Evolutionary conservation across 2,113 vertebrate species (phyloP).

Genomic region (Oryzias javanicus): DNA sequence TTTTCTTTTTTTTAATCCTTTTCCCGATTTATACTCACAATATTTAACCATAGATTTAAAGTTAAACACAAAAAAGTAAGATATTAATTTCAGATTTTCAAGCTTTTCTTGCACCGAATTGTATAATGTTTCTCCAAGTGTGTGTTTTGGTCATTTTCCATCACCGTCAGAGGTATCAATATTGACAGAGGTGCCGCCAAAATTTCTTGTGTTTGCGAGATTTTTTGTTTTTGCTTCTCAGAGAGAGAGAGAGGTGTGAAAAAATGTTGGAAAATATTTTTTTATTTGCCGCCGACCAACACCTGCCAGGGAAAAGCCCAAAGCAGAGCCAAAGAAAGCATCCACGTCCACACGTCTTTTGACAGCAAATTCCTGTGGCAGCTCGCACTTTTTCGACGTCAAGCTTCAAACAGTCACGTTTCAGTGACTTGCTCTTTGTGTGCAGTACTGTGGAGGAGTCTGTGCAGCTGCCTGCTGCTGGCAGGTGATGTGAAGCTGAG

Average conservation of each 20-base stretch:
- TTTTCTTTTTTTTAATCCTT: too few relatives aligned
- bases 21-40: too few relatives aligned
- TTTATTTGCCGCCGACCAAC: conserved; percentile 18
- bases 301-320: conserved; percentile 9
- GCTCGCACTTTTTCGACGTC: neutral
- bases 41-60: too few relatives aligned
- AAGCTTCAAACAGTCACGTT: conserved; percentile 17
- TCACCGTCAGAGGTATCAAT: too few relatives aligned
- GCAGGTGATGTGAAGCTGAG: conserved; percentile 37
- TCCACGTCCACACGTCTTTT: conserved; percentile 8
- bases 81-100: too few relatives aligned
- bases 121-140: too few relatives aligned
- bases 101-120: too few relatives aligned
- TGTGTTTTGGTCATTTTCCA: too few relatives aligned
- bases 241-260: conserved; percentile 43
- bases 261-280: conserved; percentile 47
- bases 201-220: neutral
- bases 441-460: conserved; percentile 29
- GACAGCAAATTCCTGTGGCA: conserved; percentile 3
- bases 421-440: conserved; percentile 2
- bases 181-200: too few relatives aligned
- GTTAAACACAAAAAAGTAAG: neutral
- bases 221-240: neutral
- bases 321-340: conserved; percentile 52
- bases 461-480: conserved; percentile 19